Conservation (phyloP, 2,888 invertebrate species). For the Vanessa cardui region DNA sequence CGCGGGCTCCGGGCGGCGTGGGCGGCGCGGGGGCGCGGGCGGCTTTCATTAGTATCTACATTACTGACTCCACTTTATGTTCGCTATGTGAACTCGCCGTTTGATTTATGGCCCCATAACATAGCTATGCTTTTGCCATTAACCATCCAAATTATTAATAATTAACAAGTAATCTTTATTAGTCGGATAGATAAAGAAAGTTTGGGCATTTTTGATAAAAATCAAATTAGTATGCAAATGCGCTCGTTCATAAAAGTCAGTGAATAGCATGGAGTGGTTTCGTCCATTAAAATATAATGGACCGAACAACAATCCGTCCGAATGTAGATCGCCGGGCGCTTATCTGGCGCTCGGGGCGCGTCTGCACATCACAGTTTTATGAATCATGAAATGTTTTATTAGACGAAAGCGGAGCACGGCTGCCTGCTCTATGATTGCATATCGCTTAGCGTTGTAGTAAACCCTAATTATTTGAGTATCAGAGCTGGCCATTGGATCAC, state of each 20-base stretch:
- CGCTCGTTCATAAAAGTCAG: conserved; percentile 20
- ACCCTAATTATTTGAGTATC: too few relatives aligned
- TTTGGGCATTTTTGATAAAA: conserved; percentile 16
- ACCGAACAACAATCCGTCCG: neutral
- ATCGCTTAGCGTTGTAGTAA: too few relatives aligned
- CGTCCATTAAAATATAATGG: conserved; percentile 8
- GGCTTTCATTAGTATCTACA: neutral
- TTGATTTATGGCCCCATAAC: conserved; percentile 23
- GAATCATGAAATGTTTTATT: too few relatives aligned
- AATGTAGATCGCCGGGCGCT: neutral
- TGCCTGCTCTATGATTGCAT: too few relatives aligned
- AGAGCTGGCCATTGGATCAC: too few relatives aligned
- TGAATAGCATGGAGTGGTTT: conserved; percentile 8
- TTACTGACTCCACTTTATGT: neutral
- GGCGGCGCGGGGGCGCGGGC: too few relatives aligned
- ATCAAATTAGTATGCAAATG: conserved; percentile 32
- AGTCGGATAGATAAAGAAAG: conserved; percentile 25
- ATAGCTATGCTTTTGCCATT: conserved; percentile 11
- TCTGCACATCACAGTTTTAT: neutral
- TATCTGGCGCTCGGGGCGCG: neutral
- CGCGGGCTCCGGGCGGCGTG: too few relatives aligned
- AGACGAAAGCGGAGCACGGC: too few relatives aligned
- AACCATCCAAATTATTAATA: conserved; percentile 30
- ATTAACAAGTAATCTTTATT: conserved; percentile 37
- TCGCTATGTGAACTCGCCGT: conserved; percentile 8